A percentile compares a stretch with the other conserved stretches of the same genome.
These are phyloP conservation scores for Manis javanica DNA, from an alignment of 2,797 vertebrate species.

Conservation along the genomic window DNA sequence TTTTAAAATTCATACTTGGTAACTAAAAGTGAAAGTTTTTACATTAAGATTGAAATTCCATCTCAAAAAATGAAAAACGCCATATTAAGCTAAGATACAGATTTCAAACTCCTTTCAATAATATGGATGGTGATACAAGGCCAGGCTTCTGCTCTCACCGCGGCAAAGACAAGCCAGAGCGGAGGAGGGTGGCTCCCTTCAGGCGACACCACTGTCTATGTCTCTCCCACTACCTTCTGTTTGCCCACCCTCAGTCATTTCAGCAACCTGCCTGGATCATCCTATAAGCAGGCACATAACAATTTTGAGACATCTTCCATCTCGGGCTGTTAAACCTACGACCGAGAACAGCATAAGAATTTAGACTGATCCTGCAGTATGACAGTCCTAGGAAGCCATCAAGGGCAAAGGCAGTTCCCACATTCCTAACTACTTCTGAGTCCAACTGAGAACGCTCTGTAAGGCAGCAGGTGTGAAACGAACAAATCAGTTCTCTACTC, in stretches of 20 bases:
- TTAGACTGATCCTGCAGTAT: neutral
- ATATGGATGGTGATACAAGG: fast-evolving
- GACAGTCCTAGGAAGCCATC: neutral
- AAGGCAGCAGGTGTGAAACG: neutral
- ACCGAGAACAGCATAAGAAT: neutral
- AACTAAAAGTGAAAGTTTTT: too few relatives aligned
- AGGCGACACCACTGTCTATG: too few relatives aligned
- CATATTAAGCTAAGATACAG: neutral
- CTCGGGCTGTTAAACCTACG: neutral
- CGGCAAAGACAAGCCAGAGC: neutral
- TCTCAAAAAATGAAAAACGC: neutral
- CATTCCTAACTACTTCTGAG: neutral
- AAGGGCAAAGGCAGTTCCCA: neutral
- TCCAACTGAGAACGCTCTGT: neutral
- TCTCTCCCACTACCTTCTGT: neutral
- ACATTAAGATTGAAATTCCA: neutral
- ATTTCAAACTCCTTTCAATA: neutral
- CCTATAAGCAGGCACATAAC: neutral
- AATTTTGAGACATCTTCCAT: neutral
- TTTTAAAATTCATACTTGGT: neutral
- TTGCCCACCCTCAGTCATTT: neutral
- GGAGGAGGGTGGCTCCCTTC: neutral
- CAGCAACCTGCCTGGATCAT: neutral
- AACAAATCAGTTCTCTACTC: neutral
- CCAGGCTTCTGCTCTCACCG: neutral